Evolutionary conservation across 2,797 vertebrate genomes (phyloP), one percentile per base, ranked within the genome.

Genomic region (Menidia menidia): DNA sequence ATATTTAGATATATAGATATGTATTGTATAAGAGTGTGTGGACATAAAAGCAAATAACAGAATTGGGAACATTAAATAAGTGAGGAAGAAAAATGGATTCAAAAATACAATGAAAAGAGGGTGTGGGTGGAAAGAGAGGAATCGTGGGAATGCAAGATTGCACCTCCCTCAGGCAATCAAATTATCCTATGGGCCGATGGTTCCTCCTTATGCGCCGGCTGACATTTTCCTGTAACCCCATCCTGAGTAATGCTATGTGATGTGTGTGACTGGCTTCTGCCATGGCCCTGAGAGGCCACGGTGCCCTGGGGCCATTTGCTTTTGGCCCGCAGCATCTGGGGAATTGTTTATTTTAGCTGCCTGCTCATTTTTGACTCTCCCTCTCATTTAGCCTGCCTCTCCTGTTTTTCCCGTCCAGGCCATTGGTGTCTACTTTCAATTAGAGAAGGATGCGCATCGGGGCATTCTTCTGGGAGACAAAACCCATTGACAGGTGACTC

Each of bases 121-220:
- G 90, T 83, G 92, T 93, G 92, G 92, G 92, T 91, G 91, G 93
- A 93, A 93, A 93, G 88, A 82, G 88, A 91, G 93, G 93, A 93
- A 91, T 93, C 92, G 92, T 93, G 93, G 93, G 93, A 94, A 93
- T 90, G 92, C 83, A 91, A 92, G 90, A 94, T 91, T 89, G 92
- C 92, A 86, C 88, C 85, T 88, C 91, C 93, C 91, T 82, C 78
- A 75, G 94, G 93, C 91, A 81, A 92, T 92, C 81, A 82, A 94
- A 94, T 95, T 92, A 94, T 94, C 92, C 92, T 92, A 93, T 89
- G 90, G 94, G 92, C 93, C 92, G 89, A 90, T 93, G 93, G 91
- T 89, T 93, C 90, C 91, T 94, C 91, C 91, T 93, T 91, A 89
- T 92, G 86, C 87, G 90, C 87, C 83, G 85, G 85, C 90, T 94